These are phyloP conservation scores for Mesoclemmys tuberculata DNA, from an alignment of 2,113 vertebrate genomes.

Conservation along the genomic window DNA sequence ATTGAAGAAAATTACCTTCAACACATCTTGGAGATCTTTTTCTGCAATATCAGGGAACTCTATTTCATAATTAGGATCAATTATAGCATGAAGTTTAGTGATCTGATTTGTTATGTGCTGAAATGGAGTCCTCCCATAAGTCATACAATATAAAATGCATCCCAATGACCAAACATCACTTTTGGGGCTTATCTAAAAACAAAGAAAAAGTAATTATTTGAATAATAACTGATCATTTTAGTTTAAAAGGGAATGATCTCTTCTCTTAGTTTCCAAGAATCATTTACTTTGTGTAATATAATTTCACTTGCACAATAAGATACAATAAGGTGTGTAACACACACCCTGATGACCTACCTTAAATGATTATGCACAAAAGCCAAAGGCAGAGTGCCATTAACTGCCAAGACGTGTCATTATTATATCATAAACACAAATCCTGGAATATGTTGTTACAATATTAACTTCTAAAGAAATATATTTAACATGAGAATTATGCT, in stretches of 20 bases:
- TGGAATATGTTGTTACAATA: neutral
- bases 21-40: slow-evolving; percentile 92
- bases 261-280: neutral
- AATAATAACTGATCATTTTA: neutral
- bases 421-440: neutral
- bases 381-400: neutral
- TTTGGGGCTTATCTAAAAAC: slow-evolving; percentile 91
- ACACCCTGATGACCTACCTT: neutral
- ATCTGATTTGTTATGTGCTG: slow-evolving; percentile 95
- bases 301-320: neutral
- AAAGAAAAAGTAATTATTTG: neutral
- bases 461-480: neutral
- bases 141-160: slow-evolving; percentile 97
- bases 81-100: slow-evolving; percentile 93
- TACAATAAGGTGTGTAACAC: neutral
- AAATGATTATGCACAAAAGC: neutral
- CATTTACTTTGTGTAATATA: neutral
- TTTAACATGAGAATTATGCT: neutral
- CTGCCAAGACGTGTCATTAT: neutral
- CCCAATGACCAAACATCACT: slow-evolving; percentile 98
- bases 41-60: slow-evolving; percentile 92
- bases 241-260: neutral
- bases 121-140: slow-evolving; percentile 95
- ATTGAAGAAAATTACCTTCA: slow-evolving; percentile 83
- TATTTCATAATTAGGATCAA: slow-evolving; percentile 89